Base-by-base conservation (phyloP, 2,113 vertebrate species). In the Lycocorax pyrrhopterus region DNA sequence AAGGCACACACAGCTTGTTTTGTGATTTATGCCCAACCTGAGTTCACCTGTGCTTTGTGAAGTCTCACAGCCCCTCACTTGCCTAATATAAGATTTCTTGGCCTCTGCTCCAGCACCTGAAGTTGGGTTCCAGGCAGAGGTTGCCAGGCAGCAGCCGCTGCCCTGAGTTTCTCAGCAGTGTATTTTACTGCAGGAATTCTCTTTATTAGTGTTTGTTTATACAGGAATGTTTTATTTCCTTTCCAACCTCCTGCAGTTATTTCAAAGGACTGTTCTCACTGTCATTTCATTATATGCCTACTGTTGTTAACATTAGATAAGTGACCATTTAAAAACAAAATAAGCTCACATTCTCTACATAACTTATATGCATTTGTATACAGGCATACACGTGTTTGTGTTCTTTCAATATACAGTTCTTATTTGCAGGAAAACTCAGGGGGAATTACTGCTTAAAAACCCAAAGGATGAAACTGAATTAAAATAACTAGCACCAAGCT, bases 321-420 rank as follows among this genome's bases (percentile, higher is more conserved):
- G 17, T 12, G 43, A 93, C 10, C 5, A 16, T 46, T 75, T 7
- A 2, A 19, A n/a, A 80, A 59, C 27, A 33, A 67, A 27, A 43
- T 9, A 58, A 35, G 10, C 49, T 59, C 9, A 69, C 3, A n/a
- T 56, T 71, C 71, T 51, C n/a, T 15, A 39, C 63, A 19, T 37
- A 75, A 59, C 25, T 37, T 52, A 27, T 4, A 14, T 47, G 5
- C 29, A 18, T 37, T 62, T 66, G 43, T 23, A 80, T n/a, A 29
- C 7, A 66, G 20, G 2, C 9, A 20, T 8, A 49, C 4, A 71
- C 9, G 33, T 0, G 2, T 16, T 13, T 17, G 3, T 43, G 4
- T 25, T 49, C 58, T 49, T 81, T 83, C 51, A 71, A 80, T 20
- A 71, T 5, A 66, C 2, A 60, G n/a, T 9, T 84, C 27, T 77